Conservation (phyloP, 2,113 vertebrate genomes). For the Sisor rabdophorus region DNA sequence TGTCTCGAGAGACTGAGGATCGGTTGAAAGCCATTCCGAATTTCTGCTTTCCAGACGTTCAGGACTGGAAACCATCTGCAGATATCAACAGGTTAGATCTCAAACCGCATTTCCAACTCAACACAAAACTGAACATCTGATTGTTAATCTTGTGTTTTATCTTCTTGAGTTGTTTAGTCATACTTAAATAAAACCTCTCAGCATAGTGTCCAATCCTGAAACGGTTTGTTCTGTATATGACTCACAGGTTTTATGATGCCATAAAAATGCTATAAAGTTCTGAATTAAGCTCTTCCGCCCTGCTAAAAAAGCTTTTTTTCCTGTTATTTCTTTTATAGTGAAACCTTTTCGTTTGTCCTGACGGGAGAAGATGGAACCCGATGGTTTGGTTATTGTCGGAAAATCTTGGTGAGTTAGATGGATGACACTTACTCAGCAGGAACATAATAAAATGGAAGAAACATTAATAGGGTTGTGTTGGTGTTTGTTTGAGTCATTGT, state of each 20-base stretch:
- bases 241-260: not conserved
- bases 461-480: not conserved
- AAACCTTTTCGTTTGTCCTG: constrained; percentile 96
- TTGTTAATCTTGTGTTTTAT: not conserved
- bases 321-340: constrained; percentile 65
- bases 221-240: constrained; percentile 9
- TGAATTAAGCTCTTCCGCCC: not conserved
- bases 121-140: not conserved
- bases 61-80: constrained; percentile 84
- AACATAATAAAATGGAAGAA: not conserved
- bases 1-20: constrained; percentile 89
- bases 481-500: not conserved
- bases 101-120: not conserved
- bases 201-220: not conserved
- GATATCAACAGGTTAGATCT: constrained; percentile 79
- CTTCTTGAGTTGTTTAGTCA: constrained; percentile 12
- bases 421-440: constrained; percentile 8
- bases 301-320: not conserved
- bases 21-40: constrained; percentile 91
- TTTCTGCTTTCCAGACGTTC: constrained; percentile 94
- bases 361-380: constrained; percentile 95
- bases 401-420: constrained; percentile 84
- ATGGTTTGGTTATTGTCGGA: constrained; percentile 97
- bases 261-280: not conserved
- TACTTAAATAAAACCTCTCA: not conserved